phyloP scores from a whole-genome alignment of 2,797 vertebrate species.

The Takifugu ocellatus region DNA sequence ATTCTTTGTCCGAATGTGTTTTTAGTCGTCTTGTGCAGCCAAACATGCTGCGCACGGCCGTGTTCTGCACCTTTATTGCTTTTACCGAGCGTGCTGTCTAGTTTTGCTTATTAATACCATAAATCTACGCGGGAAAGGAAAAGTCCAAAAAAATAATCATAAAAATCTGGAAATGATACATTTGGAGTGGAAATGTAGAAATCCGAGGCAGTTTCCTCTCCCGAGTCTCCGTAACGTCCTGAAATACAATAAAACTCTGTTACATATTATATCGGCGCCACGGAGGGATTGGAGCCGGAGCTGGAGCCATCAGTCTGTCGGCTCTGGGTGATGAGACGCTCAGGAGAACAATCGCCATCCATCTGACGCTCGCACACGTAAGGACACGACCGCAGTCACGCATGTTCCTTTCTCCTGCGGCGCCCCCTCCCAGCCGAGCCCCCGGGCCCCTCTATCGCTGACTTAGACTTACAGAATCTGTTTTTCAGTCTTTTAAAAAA shows the following conservation, averaged over 20 bases:
- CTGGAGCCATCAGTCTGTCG: conserved; percentile 12
- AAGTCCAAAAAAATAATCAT: not conserved
- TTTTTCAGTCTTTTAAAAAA: conserved; percentile 46
- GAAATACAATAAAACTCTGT: conserved; percentile 38
- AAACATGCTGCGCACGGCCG: too few relatives aligned
- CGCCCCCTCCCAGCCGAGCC: conserved; percentile 44
- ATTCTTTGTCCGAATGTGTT: too few relatives aligned
- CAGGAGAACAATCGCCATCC: conserved; percentile 35
- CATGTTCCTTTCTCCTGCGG: conserved; percentile 34
- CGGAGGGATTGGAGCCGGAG: conserved; percentile 15
- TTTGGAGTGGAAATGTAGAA: not conserved
- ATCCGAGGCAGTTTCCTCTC: conserved; percentile 29
- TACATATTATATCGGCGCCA: conserved; percentile 46
- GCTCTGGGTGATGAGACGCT: conserved; percentile 18
- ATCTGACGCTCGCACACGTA: conserved; percentile 11
- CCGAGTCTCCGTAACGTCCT: conserved; percentile 22
- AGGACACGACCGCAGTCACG: not conserved
- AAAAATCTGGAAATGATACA: too few relatives aligned
- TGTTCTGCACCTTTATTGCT: too few relatives aligned
- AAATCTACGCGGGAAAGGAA: conserved; percentile 13
- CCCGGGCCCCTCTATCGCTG: conserved; percentile 27
- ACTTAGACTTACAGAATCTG: conserved; percentile 51
- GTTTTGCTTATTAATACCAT: too few relatives aligned
- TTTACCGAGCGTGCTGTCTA: too few relatives aligned
- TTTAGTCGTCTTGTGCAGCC: too few relatives aligned